phyloP scores from a whole-genome alignment of 2,797 vertebrate species.

The Eremophila alpestris region DNA sequence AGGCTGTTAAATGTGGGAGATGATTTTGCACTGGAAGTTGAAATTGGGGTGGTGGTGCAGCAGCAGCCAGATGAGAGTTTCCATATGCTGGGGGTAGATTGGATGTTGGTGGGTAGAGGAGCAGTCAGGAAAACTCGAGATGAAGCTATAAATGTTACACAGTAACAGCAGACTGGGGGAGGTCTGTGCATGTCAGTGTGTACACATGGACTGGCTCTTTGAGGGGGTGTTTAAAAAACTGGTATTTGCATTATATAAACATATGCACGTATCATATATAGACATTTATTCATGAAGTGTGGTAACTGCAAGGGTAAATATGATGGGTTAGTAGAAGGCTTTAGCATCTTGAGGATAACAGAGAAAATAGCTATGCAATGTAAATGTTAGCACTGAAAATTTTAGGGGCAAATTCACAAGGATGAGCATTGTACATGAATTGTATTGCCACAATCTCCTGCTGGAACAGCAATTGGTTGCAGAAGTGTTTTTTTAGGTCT shows the following conservation, averaged over 20 bases:
- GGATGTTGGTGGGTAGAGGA: background rate
- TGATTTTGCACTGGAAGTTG: background rate
- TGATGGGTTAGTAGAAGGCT: background rate
- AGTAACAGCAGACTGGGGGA: fast-evolving
- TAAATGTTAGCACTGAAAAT: background rate
- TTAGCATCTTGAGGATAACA: background rate
- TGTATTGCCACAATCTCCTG: background rate
- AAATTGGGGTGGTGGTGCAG: background rate
- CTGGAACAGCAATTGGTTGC: background rate
- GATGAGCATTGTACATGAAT: background rate
- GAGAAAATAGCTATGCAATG: background rate
- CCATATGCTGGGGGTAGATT: background rate
- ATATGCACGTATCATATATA: background rate
- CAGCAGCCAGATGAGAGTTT: background rate
- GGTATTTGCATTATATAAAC: background rate
- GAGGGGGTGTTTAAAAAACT: background rate
- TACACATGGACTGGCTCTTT: background rate
- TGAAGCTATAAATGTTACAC: background rate
- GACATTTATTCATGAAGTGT: background rate
- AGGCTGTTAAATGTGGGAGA: background rate
- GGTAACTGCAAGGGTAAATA: background rate
- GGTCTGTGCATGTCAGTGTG: background rate
- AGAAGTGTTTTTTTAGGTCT: background rate
- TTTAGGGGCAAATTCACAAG: background rate
- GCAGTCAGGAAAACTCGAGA: background rate